Base-by-base conservation (phyloP, 2,113 vertebrate species). In the Campylorhamphus procurvoides region DNA sequence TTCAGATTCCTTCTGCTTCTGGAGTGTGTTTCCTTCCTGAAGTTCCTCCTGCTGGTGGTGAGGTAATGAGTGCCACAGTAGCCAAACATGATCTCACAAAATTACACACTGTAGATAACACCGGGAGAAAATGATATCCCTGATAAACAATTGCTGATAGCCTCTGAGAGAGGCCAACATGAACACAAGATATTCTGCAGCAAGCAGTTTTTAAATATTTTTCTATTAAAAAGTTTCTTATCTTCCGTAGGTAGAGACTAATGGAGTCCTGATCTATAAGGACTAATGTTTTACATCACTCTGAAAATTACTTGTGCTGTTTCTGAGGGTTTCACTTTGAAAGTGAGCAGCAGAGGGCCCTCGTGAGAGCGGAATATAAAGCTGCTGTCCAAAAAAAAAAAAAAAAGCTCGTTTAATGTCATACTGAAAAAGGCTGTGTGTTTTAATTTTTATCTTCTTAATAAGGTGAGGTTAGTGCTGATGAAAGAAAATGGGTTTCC, bases 281-380 rank as follows among this genome's bases (percentile, higher is more conserved):
- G 22, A 28, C 18, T 64, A 66, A 14, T 8, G 18, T 79, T 84
- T 76, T 85, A 67, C 35, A 62, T 40, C 23, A 28, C 14, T 83
- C 75, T 40, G 37, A 84, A 84, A 89, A 73, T 49, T 35, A 18
- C 7, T 18, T 8, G 7, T 40, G 35, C 7, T 76, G 68, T 73
- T 64, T 52, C 3, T 6, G 40, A 67, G 44, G 25, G 72, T 89
- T 78, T 68, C 18, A 15, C 23, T 87, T 58, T 15, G 28, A 44
- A 8, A 22, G 15, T 42, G 91, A 83, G 33, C 79, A 84, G 68
- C 88, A 95, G 94, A 90, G 90, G 92, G 83, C 68, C 29, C 64
- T 59, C 39, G 39, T 40, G 63, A 93, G 76, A 39, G 12, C 5
- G 1, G 15, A n/a, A 69, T 3, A 22, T 12, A 39, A 35, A 33